Evolutionary conservation across 2,113 vertebrate species (phyloP), one percentile per base, ranked within the genome.

Genomic region (Myotis lucifugus): DNA sequence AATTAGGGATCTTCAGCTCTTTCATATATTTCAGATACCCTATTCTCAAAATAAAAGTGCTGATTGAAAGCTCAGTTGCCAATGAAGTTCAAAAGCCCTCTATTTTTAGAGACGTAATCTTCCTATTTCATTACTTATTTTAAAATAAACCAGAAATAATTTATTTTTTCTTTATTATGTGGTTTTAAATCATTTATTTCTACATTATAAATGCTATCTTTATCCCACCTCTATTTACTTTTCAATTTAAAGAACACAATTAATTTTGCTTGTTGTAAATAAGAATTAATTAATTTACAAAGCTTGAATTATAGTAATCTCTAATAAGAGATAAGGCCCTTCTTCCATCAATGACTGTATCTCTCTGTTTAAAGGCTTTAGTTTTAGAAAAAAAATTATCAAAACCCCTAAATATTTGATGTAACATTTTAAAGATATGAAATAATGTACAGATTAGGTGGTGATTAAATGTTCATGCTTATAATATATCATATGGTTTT

Each of bases 221-320:
- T 52, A 86, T 50, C 78, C 34, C 21, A 61, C 8, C 25, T 42
- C 15, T 52, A 85, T 77, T 85, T 76, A 73, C 66, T 46, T 84
- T 64, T 11, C 48, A 83, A 12, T 56, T 82, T 85, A 94, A 92
- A 97, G 29, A 70, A 88, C 81, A 77, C 0, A 27, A 59, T 50
- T 89, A 72, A 17, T 46, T 54, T 88, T 85, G 34, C 23, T 95
- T 69, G 50, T 11, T 67, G 52, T 54, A 70, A 77, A n/a, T 59
- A 21, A 12, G 37, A 37, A 89, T 91, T 85, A 48, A 83, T 29
- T 70, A 7, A 88, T 88, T 91, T 96, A 56, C 46, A 74, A 74
- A 54, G 42, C 4, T 64, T 48, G 52, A 50, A 56, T 61, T 84
- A 90, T 56, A 19, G 5, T 85, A 77, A 74, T 67, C n/a, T 8